Percentiles rank a stretch among this genome's conserved stretches.
Conservation (phyloP, 2,888 invertebrate species). For the Drosophila barbarae region DNA sequence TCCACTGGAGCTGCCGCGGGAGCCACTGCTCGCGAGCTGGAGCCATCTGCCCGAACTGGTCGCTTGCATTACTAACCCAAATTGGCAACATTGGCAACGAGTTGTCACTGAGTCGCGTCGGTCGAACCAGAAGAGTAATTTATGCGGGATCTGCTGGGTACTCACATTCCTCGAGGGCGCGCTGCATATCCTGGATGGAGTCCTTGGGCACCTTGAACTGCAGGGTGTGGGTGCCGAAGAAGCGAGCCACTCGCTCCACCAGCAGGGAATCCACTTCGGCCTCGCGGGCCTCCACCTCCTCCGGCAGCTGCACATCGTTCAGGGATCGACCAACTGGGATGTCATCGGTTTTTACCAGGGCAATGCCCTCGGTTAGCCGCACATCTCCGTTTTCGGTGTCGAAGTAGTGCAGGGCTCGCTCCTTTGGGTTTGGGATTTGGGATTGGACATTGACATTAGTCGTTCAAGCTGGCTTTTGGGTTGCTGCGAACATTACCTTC, state of each 20-base stretch:
- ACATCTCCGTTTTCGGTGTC: constrained; percentile 83
- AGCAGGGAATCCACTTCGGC: constrained; percentile 86
- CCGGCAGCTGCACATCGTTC: constrained; percentile 85
- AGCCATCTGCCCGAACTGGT: constrained; percentile 36
- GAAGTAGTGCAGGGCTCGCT: constrained; percentile 86
- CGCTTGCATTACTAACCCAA: constrained; percentile 72
- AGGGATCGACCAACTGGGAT: constrained; percentile 82
- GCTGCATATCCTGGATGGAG: constrained; percentile 86
- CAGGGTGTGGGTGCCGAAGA: constrained; percentile 88
- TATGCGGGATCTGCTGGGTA: constrained; percentile 28
- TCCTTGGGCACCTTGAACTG: constrained; percentile 90
- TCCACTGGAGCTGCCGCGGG: constrained; percentile 13
- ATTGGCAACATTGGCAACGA: constrained; percentile 44
- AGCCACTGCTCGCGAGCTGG: neutral
- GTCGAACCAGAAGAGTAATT: constrained; percentile 55
- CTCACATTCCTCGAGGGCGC: constrained; percentile 91
- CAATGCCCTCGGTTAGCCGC: constrained; percentile 84
- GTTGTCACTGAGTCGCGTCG: constrained; percentile 6
- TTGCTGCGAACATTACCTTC: constrained; percentile 82
- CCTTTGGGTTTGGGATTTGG: constrained; percentile 80
- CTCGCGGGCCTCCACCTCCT: constrained; percentile 87
- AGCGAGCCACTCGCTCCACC: constrained; percentile 86
- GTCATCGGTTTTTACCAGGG: constrained; percentile 82
- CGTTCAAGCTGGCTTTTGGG: neutral
- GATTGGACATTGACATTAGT: constrained; percentile 11